phyloP scores from a whole-genome alignment of 2,888 invertebrate genomes.

The Habroteleia sp. region DNA sequence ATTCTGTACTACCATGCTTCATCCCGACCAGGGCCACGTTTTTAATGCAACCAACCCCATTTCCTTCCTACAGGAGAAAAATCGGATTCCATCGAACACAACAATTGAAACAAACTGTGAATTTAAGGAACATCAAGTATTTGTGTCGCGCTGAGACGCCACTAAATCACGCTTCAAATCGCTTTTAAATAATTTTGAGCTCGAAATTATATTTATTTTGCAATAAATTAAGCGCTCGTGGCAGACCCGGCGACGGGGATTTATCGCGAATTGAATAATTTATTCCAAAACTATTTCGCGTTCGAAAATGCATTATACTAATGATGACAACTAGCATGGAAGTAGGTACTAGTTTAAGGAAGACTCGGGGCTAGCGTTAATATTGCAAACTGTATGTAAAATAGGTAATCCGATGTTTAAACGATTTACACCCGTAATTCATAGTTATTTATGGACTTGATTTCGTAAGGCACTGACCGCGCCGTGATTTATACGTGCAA shows the following conservation, averaged over 20 bases:
- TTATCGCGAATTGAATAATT: constrained; percentile 43
- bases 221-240: constrained; percentile 25
- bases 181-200: constrained; percentile 17
- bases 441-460: constrained; percentile 79
- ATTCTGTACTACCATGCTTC: too few relatives aligned
- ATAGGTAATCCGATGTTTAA: constrained; percentile 80
- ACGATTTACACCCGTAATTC: constrained; percentile 80
- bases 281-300: constrained; percentile 41
- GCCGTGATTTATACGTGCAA: constrained; percentile 78
- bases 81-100: too few relatives aligned
- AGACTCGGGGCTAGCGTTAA: constrained; percentile 74
- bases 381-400: constrained; percentile 78
- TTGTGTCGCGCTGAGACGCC: too few relatives aligned
- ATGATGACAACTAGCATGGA: constrained; percentile 58
- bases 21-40: too few relatives aligned
- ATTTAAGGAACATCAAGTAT: too few relatives aligned
- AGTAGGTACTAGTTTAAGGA: constrained; percentile 54
- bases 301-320: constrained; percentile 54
- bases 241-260: constrained; percentile 2
- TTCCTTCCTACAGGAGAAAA: too few relatives aligned
- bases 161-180: too few relatives aligned
- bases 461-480: constrained; percentile 71
- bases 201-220: constrained; percentile 26
- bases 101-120: too few relatives aligned
- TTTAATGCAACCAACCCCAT: too few relatives aligned